Base-by-base conservation (phyloP, 2,113 vertebrate genomes). In the Phoenicopterus ruber region DNA sequence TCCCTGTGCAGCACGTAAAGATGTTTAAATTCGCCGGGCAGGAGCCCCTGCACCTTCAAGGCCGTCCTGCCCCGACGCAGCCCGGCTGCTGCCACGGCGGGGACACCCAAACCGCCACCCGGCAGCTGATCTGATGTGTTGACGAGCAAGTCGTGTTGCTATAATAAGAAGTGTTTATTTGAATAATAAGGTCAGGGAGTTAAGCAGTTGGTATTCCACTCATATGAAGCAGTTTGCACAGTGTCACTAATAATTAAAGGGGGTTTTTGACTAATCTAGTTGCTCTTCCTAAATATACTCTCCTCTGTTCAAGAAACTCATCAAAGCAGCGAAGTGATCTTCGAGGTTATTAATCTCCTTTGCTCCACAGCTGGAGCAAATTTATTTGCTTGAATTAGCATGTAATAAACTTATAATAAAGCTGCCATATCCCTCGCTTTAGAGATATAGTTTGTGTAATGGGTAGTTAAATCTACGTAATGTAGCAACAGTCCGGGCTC, bases 221-320 rank as follows among this genome's bases (percentile, higher is more conserved):
- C 97, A 1, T 98, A 98, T 50, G 93, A 98, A 98, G 98, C 98
- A 91, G 78, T 98, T 98, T 98, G 98, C 98, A 98, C 98, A 97
- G 98, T 98, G 98, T 99, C 98, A 98, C 98, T 98, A 98, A 98
- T 98, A 99, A 99, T 99, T 99, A 98, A 98, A 98, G 98, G 98
- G 97, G 81, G 40, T 98, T 98, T 98, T 98, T 97, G 96, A 98
- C 98, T 99, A 98, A 98, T 98, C 98, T 98, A 98, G 98, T 97
- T 96, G 97, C 97, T 97, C 97, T 98, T 98, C 98, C 98, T 98
- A 98, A 98, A 98, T 98, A 98, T 97, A 98, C 98, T 98, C 97
- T 85, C 86, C 96, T 98, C 96, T 94, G 93, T 98, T 97, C 96
- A 98, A 98, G 98, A 98, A 99, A 98, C 98, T 98, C 98, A 98